Base-by-base conservation (phyloP, 1,140 invertebrate species). In the Drosophila mojavensis region DNA sequence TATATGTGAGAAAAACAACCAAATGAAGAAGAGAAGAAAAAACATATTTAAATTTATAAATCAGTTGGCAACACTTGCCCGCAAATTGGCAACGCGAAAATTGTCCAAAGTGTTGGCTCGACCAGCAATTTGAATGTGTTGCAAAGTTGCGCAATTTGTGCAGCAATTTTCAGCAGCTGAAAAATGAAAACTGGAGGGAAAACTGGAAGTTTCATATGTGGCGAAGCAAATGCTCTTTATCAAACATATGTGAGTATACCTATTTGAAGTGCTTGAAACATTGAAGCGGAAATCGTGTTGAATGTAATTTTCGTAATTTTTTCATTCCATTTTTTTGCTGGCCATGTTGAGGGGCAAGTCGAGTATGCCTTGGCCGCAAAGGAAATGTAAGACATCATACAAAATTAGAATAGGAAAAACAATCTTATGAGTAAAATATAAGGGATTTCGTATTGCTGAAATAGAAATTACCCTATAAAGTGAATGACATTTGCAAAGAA, bases 101-200 rank as follows among this genome's bases (percentile, higher is more conserved):
- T 75, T 75, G 65, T 63, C 66, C 72, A 59, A 61, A 65, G 60
- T 78, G 68, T 78, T 58, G 63, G 45, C 24, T 43, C 62, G 62
- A 73, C 69, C 55, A 67, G 61, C 48, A 60, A 54, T 60, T 73
- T 67, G 41, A 39, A 67, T 54, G 50, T 78, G 70, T 56, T 51
- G 65, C 61, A 50, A 73, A 65, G 39, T 81, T 82, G 70, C 79
- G 80, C 75, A 81, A 81, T 47, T 82, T 83, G 48, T 59, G 61
- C 62, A 51, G 17, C 45, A 73, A 74, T 60, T 73, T 73, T 60
- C 39, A 69, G 71, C 43, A 60, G 45, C 61, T 55, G 39, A 54
- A 59, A 28, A 33, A 50, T 30, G 76, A 79, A 81, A 81, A 72
- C 45, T 75, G n/a, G 26, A 33, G 67, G 58, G 76, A 67, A 67